Conservation (phyloP, 2,888 invertebrate genomes). For the Hydrotaea diabolus region DNA sequence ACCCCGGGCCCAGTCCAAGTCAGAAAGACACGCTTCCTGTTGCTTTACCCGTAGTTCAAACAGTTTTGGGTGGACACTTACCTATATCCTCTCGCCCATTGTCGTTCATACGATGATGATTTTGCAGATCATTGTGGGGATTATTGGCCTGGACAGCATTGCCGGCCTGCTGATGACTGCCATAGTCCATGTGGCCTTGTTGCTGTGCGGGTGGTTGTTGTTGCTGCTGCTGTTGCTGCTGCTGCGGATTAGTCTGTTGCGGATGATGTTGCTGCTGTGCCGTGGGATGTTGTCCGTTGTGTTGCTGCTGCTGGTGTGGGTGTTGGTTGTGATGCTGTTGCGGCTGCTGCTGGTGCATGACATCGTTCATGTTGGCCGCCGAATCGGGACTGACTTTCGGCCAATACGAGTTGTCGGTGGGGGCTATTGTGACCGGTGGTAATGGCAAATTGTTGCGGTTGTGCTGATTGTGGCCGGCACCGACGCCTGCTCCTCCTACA, state of each 20-base stretch:
- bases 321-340: slow-evolving; percentile 83
- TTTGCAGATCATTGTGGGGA: slow-evolving; percentile 84
- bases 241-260: slow-evolving; percentile 83
- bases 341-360: slow-evolving; percentile 85
- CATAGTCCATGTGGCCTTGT: slow-evolving; percentile 83
- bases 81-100: slow-evolving; percentile 81
- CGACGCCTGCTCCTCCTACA: slow-evolving; percentile 49
- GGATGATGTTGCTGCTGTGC: slow-evolving; percentile 85
- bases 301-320: slow-evolving; percentile 83
- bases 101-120: slow-evolving; percentile 84
- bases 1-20: too few relatives aligned
- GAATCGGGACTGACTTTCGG: slow-evolving; percentile 92
- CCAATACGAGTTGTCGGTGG: slow-evolving; percentile 84
- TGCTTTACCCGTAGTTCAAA: too few relatives aligned
- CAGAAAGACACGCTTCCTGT: too few relatives aligned
- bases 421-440: slow-evolving; percentile 78
- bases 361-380: slow-evolving; percentile 84
- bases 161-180: slow-evolving; percentile 52
- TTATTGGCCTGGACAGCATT: slow-evolving; percentile 82
- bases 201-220: slow-evolving; percentile 81
- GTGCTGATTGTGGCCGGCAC: slow-evolving; percentile 66
- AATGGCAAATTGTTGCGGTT: slow-evolving; percentile 75
- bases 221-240: slow-evolving; percentile 82
- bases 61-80: slow-evolving; percentile 79
- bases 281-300: slow-evolving; percentile 81